Percentiles rank a stretch among this genome's conserved stretches.
These are phyloP conservation scores for Rhagophthalmus giganteus DNA, from an alignment of 2,888 invertebrate species.

Conservation along the genomic window DNA sequence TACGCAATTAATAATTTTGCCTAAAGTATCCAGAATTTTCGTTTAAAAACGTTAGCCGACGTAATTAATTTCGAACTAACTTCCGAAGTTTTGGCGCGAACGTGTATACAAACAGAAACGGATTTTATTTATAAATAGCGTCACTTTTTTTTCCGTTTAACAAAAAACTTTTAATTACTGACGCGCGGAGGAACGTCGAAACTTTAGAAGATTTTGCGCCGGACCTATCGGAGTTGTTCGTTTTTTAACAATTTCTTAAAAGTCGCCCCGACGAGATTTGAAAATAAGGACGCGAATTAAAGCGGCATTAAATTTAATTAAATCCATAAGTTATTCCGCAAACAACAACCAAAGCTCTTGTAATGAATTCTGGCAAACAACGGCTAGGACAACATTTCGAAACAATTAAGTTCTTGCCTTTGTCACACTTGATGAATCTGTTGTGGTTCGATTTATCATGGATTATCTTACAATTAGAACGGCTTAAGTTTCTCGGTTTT, in stretches of 20 bases:
- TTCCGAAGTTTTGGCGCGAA: background rate
- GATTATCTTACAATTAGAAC: slow-evolving; percentile 41
- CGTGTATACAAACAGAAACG: background rate
- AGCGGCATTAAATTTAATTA: slow-evolving; percentile 38
- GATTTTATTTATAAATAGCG: background rate
- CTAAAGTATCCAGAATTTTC: background rate
- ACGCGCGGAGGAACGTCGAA: too few species aligned
- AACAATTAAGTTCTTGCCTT: slow-evolving; percentile 46
- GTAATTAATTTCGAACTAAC: background rate
- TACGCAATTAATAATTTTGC: background rate
- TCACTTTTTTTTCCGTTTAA: too few species aligned
- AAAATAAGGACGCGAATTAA: slow-evolving; percentile 32
- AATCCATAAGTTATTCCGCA: slow-evolving; percentile 38
- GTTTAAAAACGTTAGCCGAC: background rate
- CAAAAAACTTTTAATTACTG: too few species aligned
- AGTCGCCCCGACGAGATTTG: too few species aligned
- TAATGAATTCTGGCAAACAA: slow-evolving; percentile 37
- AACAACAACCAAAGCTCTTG: slow-evolving; percentile 34
- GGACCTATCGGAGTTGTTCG: too few species aligned
- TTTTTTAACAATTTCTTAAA: too few species aligned
- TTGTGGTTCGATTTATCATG: slow-evolving; percentile 44
- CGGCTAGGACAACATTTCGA: slow-evolving; percentile 39
- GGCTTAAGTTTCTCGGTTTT: slow-evolving; percentile 32
- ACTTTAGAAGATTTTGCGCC: too few species aligned
- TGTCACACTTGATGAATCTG: slow-evolving; percentile 46